phyloP scores from a whole-genome alignment of 2,888 invertebrate species.

The Amiota minor region DNA sequence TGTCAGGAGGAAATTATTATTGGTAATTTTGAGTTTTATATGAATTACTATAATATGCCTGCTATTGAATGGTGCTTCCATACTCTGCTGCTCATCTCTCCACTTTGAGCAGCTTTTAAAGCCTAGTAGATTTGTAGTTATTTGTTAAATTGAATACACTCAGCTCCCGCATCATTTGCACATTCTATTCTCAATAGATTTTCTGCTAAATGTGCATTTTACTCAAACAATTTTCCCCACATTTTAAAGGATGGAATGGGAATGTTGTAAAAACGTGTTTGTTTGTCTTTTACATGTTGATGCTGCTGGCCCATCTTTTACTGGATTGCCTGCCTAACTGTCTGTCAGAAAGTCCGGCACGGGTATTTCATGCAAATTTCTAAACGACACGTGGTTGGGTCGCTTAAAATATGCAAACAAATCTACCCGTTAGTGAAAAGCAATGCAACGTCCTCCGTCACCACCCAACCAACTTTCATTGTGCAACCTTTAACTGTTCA shows the following conservation, averaged over 20 bases:
- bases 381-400: constrained; percentile 32
- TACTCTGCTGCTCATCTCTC: too few relatives aligned
- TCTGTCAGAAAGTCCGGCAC: too few relatives aligned
- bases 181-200: neutral
- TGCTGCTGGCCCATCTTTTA: too few relatives aligned
- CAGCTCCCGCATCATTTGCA: neutral
- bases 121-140: constrained; percentile 1
- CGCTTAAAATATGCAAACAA: constrained; percentile 29
- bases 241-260: neutral
- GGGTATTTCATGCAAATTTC: constrained; percentile 29
- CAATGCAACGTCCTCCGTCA: neutral
- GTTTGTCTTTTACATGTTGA: too few relatives aligned
- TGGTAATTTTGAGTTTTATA: constrained; percentile 3
- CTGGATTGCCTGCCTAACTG: too few relatives aligned
- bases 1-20: constrained; percentile 5
- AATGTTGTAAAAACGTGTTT: too few relatives aligned
- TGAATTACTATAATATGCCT: neutral
- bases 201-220: constrained; percentile 14
- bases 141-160: constrained; percentile 2
- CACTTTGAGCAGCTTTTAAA: too few relatives aligned
- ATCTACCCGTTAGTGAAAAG: neutral
- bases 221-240: neutral
- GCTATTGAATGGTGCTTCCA: neutral
- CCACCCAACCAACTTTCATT: neutral
- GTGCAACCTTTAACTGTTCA: constrained; percentile 10